Evolutionary conservation across 1,140 invertebrate genomes (phyloP).

Genomic region (Sweltsa coloradensis): DNA sequence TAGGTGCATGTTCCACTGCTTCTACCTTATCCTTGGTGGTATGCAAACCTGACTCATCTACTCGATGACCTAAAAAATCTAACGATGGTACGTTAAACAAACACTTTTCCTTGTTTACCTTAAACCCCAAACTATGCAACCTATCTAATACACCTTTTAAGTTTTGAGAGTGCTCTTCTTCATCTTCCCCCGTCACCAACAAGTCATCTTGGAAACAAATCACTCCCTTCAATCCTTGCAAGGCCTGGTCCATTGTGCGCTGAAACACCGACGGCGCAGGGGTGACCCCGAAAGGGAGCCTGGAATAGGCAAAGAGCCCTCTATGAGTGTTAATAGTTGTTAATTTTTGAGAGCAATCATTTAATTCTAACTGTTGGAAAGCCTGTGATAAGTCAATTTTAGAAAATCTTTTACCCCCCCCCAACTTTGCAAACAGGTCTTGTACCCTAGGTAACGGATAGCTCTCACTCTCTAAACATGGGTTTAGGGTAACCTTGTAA

Average conservation of each 20-base stretch:
- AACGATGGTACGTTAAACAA: slow-evolving; percentile 17
- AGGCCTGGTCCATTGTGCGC: slow-evolving; percentile 24
- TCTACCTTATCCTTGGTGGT: slow-evolving; percentile 28
- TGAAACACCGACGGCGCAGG: slow-evolving; percentile 25
- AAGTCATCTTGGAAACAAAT: slow-evolving; percentile 23
- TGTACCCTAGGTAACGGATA: slow-evolving; percentile 19
- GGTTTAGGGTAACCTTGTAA: slow-evolving; percentile 25
- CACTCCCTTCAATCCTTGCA: slow-evolving; percentile 17
- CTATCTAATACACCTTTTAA: slow-evolving; percentile 16
- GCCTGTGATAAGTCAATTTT: slow-evolving; percentile 14
- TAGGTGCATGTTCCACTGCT: slow-evolving; percentile 21
- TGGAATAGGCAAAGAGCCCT: slow-evolving; percentile 24
- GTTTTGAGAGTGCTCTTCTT: slow-evolving; percentile 15
- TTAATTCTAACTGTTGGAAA: slow-evolving; percentile 1
- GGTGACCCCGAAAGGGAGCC: slow-evolving; percentile 27
- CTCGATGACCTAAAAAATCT: slow-evolving; percentile 23
- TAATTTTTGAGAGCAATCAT: slow-evolving; percentile 5
- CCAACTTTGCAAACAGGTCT: slow-evolving; percentile 16
- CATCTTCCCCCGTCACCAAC: slow-evolving; percentile 14
- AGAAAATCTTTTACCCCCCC: slow-evolving; percentile 15
- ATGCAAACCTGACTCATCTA: slow-evolving; percentile 22
- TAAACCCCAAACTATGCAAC: slow-evolving; percentile 14
- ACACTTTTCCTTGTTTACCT: slow-evolving; percentile 19
- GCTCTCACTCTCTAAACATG: slow-evolving; percentile 11
- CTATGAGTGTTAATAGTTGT: slow-evolving; percentile 21